Base-by-base conservation (phyloP, 2,797 vertebrate species). In the Oophaga sylvatica region DNA sequence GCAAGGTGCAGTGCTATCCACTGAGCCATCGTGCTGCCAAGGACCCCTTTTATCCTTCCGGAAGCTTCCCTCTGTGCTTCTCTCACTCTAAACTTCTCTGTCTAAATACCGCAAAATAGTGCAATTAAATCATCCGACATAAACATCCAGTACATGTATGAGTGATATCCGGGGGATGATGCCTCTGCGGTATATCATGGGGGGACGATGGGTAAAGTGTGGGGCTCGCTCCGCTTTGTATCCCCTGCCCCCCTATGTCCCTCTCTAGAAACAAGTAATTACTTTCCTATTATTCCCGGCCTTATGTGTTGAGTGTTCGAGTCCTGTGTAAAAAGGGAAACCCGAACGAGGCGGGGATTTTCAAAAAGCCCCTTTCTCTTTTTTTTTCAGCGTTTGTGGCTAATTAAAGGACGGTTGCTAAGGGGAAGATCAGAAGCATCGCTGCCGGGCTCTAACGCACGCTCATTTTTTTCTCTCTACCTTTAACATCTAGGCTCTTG, bases 381-480 rank as follows among this genome's bases (percentile, higher is more conserved):
- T 87, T 89, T 89, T 94, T 89, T 70, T 67, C 91, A 93, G 90
- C 87, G 91, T 92, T 90, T 89, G 88, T 90, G 89, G 90, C 92
- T 95, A 94, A 94, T 95, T 94, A 94, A 95, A 93, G 93, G 91
- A 77, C 81, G 90, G 94, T 94, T 96, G 95, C 95, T 96, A 94
- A 96, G 96, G 96, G 93, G 93, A 95, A 93, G 92, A 91, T 90
- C 41, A 89, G 92, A 90, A 26, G 89, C 89, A 91, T 92, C 81
- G 89, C 90, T 86, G 90, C 92, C 87, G 92, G 90, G 84, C 56
- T 93, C 90, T 92, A 92, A 93, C 93, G 92, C 93, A 81, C 89
- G 91, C 89, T 92, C 91, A 92, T 65, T 59, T 62, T 91, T 90
- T 92, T 91, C 93, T 92, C 87, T 90, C 93, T 92, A 91, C 81